These are phyloP conservation scores for Pseudococcus longispinus DNA, from an alignment of 2,888 invertebrate species.

Conservation along the genomic window DNA sequence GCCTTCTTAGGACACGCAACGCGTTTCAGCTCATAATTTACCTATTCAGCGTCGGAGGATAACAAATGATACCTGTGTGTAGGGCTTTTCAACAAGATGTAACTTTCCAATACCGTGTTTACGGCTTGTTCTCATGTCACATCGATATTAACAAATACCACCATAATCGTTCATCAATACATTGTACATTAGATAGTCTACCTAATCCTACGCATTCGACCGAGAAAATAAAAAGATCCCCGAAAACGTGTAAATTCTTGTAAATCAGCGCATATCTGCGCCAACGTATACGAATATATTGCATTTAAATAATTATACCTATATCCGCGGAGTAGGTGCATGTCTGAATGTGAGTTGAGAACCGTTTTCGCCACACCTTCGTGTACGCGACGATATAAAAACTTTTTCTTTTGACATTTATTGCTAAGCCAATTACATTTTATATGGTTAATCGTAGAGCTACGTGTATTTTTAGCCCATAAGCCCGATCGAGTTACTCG, in stretches of 20 bases:
- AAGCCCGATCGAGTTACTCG: neutral
- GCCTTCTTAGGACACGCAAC: neutral
- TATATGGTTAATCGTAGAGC: neutral
- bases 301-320: neutral
- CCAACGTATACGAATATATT: neutral
- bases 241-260: neutral
- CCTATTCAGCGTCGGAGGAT: neutral
- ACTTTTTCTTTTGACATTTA: constrained; percentile 41
- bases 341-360: neutral
- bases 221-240: neutral
- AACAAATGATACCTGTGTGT: neutral
- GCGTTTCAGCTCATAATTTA: neutral
- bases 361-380: constrained; percentile 16
- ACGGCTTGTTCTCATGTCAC: neutral
- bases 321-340: neutral
- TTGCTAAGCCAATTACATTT: constrained; percentile 27
- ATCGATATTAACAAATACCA: constrained; percentile 14
- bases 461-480: neutral
- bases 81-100: neutral
- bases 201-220: neutral
- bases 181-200: neutral
- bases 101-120: constrained; percentile 20
- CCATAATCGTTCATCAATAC: constrained; percentile 31
- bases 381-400: neutral
- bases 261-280: neutral